Conservation (phyloP, 2,888 invertebrate genomes). For the Nephrotoma guestfalica region DNA sequence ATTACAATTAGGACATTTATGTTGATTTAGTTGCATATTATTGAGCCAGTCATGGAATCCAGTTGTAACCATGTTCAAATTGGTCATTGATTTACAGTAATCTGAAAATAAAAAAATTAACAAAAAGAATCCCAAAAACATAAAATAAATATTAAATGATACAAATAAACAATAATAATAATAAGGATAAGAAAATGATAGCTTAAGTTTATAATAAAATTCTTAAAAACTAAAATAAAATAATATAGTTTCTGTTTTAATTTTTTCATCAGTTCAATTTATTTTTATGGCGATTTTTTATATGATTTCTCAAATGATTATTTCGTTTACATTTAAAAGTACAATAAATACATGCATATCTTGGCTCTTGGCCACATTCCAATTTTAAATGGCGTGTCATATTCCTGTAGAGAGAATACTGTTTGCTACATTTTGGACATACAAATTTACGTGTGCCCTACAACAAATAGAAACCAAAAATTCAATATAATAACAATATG, state of each 20-base stretch:
- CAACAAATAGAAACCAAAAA: background rate
- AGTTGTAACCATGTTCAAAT: constrained; percentile 20
- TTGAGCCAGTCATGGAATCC: background rate
- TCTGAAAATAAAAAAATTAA: background rate
- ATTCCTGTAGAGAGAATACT: constrained; percentile 35
- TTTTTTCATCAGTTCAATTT: background rate
- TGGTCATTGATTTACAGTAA: constrained; percentile 22
- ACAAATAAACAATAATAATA: background rate
- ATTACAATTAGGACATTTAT: constrained; percentile 39
- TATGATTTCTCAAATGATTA: constrained; percentile 16
- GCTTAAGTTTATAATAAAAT: background rate
- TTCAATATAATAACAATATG: background rate
- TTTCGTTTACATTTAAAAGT: constrained; percentile 15
- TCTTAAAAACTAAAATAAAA: background rate
- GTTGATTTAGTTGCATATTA: constrained; percentile 10
- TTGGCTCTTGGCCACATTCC: constrained; percentile 56
- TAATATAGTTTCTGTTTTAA: background rate
- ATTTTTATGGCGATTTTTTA: constrained; percentile 10
- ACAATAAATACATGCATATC: constrained; percentile 53
- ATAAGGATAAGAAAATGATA: background rate
- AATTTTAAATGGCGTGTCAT: constrained; percentile 28
- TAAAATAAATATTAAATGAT: background rate
- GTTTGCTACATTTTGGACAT: constrained; percentile 34
- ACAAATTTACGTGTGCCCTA: constrained; percentile 11
- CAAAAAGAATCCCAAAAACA: constrained; percentile 1